These are phyloP conservation scores for Phacellophora camtschatica DNA, from an alignment of 30 jellyfish, hydroid and myxozoan genomes.

Conservation along the genomic window DNA sequence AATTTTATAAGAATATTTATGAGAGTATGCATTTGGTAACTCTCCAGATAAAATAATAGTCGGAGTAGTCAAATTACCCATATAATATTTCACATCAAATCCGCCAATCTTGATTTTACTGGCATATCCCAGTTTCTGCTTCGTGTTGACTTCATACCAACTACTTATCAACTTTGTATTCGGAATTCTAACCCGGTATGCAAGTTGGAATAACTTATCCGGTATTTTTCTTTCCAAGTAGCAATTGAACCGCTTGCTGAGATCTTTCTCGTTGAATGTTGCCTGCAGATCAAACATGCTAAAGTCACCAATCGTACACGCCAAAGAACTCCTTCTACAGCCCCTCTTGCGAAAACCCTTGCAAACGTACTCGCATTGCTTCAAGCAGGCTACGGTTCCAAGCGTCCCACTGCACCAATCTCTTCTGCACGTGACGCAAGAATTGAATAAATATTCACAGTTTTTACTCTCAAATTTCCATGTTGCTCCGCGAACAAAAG, in stretches of 20 bases:
- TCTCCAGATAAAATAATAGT: not conserved
- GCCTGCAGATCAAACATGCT: not conserved
- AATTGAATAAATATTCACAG: not conserved
- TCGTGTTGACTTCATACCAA: slow-evolving; percentile 8
- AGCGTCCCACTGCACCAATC: not conserved
- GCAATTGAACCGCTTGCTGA: slow-evolving; percentile 24
- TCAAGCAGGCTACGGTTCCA: not conserved
- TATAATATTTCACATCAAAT: not conserved
- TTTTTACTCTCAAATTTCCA: not conserved
- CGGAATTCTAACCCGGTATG: slow-evolving; percentile 14
- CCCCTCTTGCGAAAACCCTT: not conserved
- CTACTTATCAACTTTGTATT: not conserved
- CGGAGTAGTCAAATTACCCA: not conserved
- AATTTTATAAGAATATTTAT: not conserved
- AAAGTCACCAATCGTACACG: slow-evolving; percentile 39
- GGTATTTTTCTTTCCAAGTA: slow-evolving; percentile 16
- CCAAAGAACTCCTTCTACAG: not conserved
- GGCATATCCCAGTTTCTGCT: not conserved
- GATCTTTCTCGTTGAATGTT: not conserved
- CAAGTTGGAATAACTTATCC: not conserved
- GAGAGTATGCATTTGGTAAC: too few relatives aligned
- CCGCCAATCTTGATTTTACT: not conserved
- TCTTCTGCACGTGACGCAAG: slow-evolving; percentile 17
- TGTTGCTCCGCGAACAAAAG: not conserved
- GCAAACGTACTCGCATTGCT: slow-evolving; percentile 57